Evolutionary conservation across 2,888 invertebrate species (phyloP), one percentile per base, ranked within the genome.

Genomic region (Blastobasis lacticolella): DNA sequence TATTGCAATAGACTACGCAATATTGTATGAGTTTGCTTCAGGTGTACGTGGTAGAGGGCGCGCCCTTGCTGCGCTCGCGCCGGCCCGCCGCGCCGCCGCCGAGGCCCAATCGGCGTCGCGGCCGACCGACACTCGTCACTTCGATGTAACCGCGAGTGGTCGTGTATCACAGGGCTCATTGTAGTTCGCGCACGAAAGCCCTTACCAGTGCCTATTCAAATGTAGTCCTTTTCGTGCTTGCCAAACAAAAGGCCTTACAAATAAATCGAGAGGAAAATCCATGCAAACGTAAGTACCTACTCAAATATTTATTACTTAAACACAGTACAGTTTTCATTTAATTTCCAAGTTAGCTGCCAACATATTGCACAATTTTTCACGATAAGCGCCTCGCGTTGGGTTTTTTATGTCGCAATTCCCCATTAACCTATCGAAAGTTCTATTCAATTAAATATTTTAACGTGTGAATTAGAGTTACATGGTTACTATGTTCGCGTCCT

Each of bases 121-220:
- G 42, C 10, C 57, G 56, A 49, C 49, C 50, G 51, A 53, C 70
- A 86, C 69, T 85, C 79, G 81, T 81, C 67, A 75, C 69, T 69
- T 83, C 65, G 75, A 85, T 85, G 87, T 86, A 79, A 86, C 68
- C 61, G 68, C 70, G 85, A 71, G 77, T 69, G 76, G 86, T 83
- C 76, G 87, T 80, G 81, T 87, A 55, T 67, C 72, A 66, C 70
- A 72, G 85, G 84, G 82, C 84, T 86, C 82, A 85, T 87, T 88
- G 82, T 85, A 87, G 85, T 84, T 85, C 83, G 75, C 83, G 75
- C 69, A 74, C 81, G 85, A 87, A 86, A 84, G 83, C 85, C 87
- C 85, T 78, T 66, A 71, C 67, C 56, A 77, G 83, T 88, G 81
- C 73, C 78, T 72, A 72, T 85, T 88, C 89, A 85, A 88, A 89